Percentiles rank a stretch among this genome's conserved stretches.
These are phyloP conservation scores for Eptesicus fuscus DNA, from an alignment of 2,113 vertebrate genomes.

Conservation along the genomic window DNA sequence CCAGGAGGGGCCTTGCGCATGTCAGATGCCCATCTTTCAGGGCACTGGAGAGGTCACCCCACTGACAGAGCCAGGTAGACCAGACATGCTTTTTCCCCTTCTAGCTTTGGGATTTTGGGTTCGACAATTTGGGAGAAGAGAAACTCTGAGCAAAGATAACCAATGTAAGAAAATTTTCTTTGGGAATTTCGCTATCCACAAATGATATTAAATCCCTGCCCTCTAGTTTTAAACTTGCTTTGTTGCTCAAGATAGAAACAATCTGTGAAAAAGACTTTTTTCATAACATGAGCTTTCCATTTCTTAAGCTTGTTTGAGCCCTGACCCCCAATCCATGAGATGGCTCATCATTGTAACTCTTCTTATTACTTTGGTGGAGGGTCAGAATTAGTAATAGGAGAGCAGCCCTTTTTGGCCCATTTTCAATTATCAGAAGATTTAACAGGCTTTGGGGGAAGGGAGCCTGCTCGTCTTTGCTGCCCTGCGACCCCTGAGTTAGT, in stretches of 20 bases:
- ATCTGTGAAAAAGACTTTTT: background rate
- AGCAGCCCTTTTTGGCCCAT: conserved; percentile 41
- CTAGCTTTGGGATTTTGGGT: background rate
- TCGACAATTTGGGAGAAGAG: background rate
- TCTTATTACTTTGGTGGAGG: conserved; percentile 72
- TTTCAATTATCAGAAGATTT: conserved; percentile 86
- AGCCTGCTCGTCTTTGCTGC: conserved; percentile 65
- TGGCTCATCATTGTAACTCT: conserved; percentile 66
- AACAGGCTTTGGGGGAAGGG: conserved; percentile 43
- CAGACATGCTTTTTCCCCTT: background rate
- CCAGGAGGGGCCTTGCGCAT: accelerated
- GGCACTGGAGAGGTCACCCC: accelerated
- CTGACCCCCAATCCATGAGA: conserved; percentile 17
- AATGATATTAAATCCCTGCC: background rate
- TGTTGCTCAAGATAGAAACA: background rate
- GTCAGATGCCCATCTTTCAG: background rate
- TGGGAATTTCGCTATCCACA: background rate
- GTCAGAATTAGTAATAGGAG: conserved; percentile 64
- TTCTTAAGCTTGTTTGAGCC: conserved; percentile 40
- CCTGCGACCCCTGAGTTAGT: conserved; percentile 47
- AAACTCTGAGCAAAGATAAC: background rate
- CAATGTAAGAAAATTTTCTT: background rate
- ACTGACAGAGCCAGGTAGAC: background rate
- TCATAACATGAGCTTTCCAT: background rate
- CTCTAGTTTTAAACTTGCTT: background rate